phyloP scores from a whole-genome alignment of 2,797 vertebrate species.

The Labroides dimidiatus region DNA sequence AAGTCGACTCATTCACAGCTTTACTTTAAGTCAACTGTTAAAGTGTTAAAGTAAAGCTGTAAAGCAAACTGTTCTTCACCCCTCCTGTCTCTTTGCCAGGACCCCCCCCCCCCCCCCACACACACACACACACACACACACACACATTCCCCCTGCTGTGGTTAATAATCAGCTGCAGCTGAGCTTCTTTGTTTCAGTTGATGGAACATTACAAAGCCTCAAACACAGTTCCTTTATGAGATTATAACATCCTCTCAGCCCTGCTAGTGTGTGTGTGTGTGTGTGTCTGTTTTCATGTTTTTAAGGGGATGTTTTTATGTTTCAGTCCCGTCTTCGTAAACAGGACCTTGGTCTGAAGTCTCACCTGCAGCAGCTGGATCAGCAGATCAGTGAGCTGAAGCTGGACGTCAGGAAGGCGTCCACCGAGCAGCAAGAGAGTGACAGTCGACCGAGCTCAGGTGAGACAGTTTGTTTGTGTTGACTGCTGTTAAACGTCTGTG shows the following conservation, averaged over 20 bases:
- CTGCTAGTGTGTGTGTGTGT: neutral
- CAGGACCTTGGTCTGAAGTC: conserved; percentile 92
- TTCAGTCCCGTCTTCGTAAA: conserved; percentile 88
- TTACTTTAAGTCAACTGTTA: no score
- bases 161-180: conserved; percentile 87
- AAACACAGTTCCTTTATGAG: conserved; percentile 51
- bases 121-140: conserved; percentile 70
- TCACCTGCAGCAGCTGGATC: conserved; percentile 93
- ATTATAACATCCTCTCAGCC: conserved; percentile 22
- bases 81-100: conserved; percentile 66
- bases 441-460: conserved; percentile 98
- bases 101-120: conserved; percentile 62
- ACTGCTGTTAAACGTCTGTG: neutral
- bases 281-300: no score
- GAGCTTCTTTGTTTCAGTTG: conserved; percentile 76
- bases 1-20: conserved; percentile 6
- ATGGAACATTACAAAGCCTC: conserved; percentile 64
- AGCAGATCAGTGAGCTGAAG: conserved; percentile 92
- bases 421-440: conserved; percentile 89
- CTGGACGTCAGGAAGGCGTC: conserved; percentile 88
- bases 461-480: conserved; percentile 15
- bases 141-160: conserved; percentile 81
- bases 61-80: neutral
- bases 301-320: conserved; percentile 13
- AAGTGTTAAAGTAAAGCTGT: no score